A percentile compares a stretch with the other conserved stretches of the same genome.
Conservation (phyloP, 2,888 invertebrate species). For the Parascotia fuliginaria region DNA sequence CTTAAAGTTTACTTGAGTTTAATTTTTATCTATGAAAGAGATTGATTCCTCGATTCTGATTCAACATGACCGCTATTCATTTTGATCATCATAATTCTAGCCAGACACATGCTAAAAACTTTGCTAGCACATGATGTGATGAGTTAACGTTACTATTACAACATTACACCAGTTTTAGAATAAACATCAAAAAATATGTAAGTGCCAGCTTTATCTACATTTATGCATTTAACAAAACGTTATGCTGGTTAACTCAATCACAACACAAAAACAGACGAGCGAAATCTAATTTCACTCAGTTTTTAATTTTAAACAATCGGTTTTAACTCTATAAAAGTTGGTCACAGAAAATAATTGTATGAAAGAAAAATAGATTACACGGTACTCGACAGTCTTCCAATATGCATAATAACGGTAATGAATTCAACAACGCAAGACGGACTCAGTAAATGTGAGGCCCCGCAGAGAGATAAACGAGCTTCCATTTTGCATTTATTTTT, state of each 20-base stretch:
- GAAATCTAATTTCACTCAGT: slow-evolving; percentile 1
- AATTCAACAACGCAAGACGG: slow-evolving; percentile 50
- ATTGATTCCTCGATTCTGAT: no score
- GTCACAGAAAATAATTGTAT: slow-evolving; percentile 25
- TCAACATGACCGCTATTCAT: no score
- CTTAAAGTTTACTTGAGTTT: no score
- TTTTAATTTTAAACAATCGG: slow-evolving; percentile 8
- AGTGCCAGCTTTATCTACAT: no score
- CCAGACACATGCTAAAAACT: no score
- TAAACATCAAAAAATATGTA: no score
- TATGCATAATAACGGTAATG: slow-evolving; percentile 54
- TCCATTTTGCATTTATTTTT: slow-evolving; percentile 14
- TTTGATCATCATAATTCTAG: no score
- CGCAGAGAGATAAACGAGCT: slow-evolving; percentile 38
- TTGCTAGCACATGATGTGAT: no score
- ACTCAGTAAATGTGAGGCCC: slow-evolving; percentile 26
- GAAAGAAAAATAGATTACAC: slow-evolving; percentile 47
- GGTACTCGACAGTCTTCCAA: slow-evolving; percentile 29
- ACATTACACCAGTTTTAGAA: no score
- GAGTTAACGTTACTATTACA: no score
- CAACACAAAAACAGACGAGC: slow-evolving; percentile 5
- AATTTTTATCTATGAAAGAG: no score
- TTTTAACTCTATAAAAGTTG: slow-evolving; percentile 22
- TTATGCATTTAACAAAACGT: not conserved
- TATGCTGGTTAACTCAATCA: not conserved